Base-by-base conservation (phyloP, 2,888 invertebrate species). In the Campopleginae sp. region DNA sequence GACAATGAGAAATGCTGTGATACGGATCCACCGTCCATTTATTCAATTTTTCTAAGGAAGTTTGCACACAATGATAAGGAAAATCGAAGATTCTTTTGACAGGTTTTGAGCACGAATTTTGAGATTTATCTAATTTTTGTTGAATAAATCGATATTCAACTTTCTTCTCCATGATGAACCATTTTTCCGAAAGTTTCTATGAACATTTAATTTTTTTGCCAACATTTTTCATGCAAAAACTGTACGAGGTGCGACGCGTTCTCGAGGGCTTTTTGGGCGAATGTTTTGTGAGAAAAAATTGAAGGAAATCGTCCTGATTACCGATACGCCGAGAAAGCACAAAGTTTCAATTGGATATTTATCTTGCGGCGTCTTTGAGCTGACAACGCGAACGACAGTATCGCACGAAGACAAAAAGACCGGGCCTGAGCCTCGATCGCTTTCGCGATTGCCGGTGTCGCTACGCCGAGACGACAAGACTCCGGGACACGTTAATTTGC, bases 381-480 rank as follows among this genome's bases (percentile, higher is more conserved):
- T 42, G 17, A 31, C 8, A 33, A 38, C 1, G 31, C 1, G 31
- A 19, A 12, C 51, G 42, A 58, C 23, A 23, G 58, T 61, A 75
- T 63, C 31, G 10, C 31, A 10, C 33, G 42, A 51, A 58, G 46
- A 33, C 33, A 31, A 27, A 68, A 17, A 48, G 48, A 66, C 27
- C 48, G n/a, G 51, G 42, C 48, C 76, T 61, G 66, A 46, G 65
- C 65, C 63, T 76, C 65, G 72, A 76, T 76, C 76, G 75, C 27
- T 46, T 14, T 33, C 6, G 44, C 48, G 70, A 58, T 48, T 33
- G 23, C 19, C 44, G 44, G 31, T 31, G 46, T 46, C 58, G 61
- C 27, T 58, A 23, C 48, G n/a, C n/a, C n/a, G 65, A 80, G 70
- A 71, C 76, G 71, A 65, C 65, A 54, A 71, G 65, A 54, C 71